phyloP scores from a whole-genome alignment of 2,113 vertebrate species.

The Corythoichthys haematopterus region DNA sequence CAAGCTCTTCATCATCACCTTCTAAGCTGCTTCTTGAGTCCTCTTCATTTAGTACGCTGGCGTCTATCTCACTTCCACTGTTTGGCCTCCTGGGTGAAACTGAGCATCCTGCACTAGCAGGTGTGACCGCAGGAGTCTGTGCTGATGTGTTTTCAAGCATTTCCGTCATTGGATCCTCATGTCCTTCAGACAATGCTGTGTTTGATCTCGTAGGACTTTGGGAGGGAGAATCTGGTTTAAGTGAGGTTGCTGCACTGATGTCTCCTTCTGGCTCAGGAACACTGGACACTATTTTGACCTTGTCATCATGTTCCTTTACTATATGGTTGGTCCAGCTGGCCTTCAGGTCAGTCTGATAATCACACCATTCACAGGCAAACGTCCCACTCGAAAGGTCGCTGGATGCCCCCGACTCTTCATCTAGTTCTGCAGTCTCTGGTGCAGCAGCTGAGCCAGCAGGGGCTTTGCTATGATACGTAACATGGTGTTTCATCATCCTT shows the following conservation, averaged over 20 bases:
- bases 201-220: slow-evolving; percentile 77
- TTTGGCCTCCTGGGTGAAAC: slow-evolving; percentile 84
- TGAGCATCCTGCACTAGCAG: slow-evolving; percentile 81
- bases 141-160: slow-evolving; percentile 73
- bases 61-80: slow-evolving; percentile 78
- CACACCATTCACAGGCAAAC: slow-evolving; percentile 96
- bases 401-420: slow-evolving; percentile 69
- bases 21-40: slow-evolving; percentile 89
- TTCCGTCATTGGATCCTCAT: slow-evolving; percentile 70
- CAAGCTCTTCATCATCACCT: slow-evolving; percentile 87
- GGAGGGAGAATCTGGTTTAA: slow-evolving; percentile 74
- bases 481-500: slow-evolving; percentile 90
- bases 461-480: slow-evolving; percentile 84
- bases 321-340: slow-evolving; percentile 92
- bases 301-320: slow-evolving; percentile 93
- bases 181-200: slow-evolving; percentile 71
- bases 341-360: slow-evolving; percentile 87
- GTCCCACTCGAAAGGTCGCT: slow-evolving; percentile 79
- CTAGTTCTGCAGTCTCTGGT: slow-evolving; percentile 56
- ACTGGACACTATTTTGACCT: slow-evolving; percentile 90
- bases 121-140: slow-evolving; percentile 82
- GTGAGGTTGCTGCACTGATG: slow-evolving; percentile 65
- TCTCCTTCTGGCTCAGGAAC: slow-evolving; percentile 79
- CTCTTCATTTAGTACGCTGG: slow-evolving; percentile 76
- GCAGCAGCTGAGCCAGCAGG: slow-evolving; percentile 65